Conservation (phyloP, 2,113 vertebrate genomes). For the Phyllostomus discolor region DNA sequence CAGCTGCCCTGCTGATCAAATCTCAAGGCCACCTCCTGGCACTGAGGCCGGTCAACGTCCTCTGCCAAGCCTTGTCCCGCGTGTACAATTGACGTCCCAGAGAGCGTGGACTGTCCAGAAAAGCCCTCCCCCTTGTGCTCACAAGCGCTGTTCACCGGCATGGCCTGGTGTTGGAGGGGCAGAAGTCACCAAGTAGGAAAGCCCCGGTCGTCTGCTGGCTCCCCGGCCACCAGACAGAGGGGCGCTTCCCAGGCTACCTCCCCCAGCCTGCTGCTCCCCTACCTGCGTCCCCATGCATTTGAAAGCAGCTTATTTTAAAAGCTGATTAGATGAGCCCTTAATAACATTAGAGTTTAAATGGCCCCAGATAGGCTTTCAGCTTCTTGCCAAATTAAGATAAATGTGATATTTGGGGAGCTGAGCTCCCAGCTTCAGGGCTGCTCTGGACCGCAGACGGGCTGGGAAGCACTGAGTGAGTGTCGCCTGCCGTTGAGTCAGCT, state of each 20-base stretch:
- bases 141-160: not conserved
- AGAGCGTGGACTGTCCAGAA: not conserved
- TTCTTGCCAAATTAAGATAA: constrained; percentile 73
- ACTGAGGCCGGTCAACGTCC: not conserved
- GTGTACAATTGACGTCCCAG: not conserved
- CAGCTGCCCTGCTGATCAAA: not conserved
- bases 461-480: not conserved
- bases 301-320: constrained; percentile 66
- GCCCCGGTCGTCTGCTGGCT: not conserved
- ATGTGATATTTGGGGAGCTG: constrained; percentile 71
- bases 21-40: not conserved
- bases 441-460: not conserved
- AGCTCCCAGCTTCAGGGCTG: constrained; percentile 36
- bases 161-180: not conserved
- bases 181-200: not conserved
- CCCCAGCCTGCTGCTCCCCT: not conserved
- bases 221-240: not conserved
- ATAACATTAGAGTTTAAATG: constrained; percentile 75
- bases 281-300: not conserved
- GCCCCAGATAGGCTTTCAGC: constrained; percentile 72
- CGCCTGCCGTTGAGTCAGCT: not conserved
- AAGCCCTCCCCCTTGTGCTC: not conserved
- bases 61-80: not conserved
- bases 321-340: constrained; percentile 72
- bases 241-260: not conserved